Evolutionary conservation across 2,797 vertebrate genomes (phyloP).

Genomic region (Melanotaenia trifasciata): DNA sequence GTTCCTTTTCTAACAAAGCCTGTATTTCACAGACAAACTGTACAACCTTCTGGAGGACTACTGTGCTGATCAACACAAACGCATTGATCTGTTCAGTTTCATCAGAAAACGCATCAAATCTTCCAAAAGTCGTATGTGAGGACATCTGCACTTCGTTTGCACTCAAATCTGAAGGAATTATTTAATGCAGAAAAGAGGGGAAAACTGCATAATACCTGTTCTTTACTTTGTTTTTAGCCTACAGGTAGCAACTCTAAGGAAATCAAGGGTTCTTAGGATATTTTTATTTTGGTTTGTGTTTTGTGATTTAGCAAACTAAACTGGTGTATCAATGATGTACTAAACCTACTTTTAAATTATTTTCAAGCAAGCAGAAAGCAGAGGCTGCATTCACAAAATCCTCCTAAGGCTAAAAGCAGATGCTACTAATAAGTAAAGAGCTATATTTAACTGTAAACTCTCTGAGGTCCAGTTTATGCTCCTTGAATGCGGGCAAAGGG

Average conservation of each 20-base stretch:
- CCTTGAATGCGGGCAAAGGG: neutral
- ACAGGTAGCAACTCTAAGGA: neutral
- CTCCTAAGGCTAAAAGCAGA: no score
- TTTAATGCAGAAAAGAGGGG: slow-evolving; percentile 2
- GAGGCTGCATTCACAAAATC: neutral
- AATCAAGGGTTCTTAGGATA: neutral
- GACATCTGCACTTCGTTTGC: neutral
- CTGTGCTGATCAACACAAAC: neutral
- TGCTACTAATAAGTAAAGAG: no score
- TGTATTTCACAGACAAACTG: slow-evolving; percentile 56
- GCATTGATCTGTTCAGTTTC: slow-evolving; percentile 60
- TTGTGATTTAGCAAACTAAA: no score
- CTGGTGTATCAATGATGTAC: neutral
- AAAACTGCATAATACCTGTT: neutral
- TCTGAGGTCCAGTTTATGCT: neutral
- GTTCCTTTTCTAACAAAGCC: neutral
- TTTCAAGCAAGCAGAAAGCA: neutral
- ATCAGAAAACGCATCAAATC: neutral
- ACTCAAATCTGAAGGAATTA: neutral
- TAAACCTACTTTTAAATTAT: neutral
- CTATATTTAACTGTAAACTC: no score
- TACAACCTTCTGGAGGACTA: slow-evolving; percentile 52
- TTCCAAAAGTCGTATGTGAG: slow-evolving; percentile 58
- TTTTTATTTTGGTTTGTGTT: neutral
- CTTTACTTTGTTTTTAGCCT: neutral